Conservation (phyloP, 1,140 invertebrate species). For the Acromyrmex echinatior region DNA sequence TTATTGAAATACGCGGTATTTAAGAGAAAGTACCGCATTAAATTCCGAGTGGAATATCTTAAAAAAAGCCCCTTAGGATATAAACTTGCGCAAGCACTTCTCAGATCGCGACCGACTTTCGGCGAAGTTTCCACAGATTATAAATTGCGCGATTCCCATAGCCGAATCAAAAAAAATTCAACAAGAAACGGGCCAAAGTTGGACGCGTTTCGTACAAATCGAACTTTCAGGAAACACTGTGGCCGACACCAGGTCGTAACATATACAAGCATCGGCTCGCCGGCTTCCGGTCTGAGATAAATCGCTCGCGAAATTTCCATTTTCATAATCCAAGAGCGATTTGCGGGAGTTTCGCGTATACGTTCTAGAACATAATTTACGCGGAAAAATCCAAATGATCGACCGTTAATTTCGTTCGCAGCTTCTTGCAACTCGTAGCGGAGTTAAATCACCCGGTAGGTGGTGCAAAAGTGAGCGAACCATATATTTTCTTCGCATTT, state of each 20-base stretch:
- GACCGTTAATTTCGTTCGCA: constrained; percentile 59
- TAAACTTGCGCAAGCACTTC: constrained; percentile 43
- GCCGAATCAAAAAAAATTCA: constrained; percentile 45
- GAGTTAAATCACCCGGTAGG: constrained; percentile 48
- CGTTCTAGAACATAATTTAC: constrained; percentile 45
- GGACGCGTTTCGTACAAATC: constrained; percentile 57
- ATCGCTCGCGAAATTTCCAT: constrained; percentile 56
- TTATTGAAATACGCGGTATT: constrained; percentile 12
- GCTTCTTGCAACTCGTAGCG: constrained; percentile 33
- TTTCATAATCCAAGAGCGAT: constrained; percentile 61
- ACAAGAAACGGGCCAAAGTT: constrained; percentile 52
- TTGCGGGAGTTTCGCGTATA: constrained; percentile 43
- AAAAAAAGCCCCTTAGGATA: constrained; percentile 45
- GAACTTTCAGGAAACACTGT: constrained; percentile 54
- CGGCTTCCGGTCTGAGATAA: constrained; percentile 41
- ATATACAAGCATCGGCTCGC: constrained; percentile 39
- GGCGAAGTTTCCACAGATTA: constrained; percentile 45
- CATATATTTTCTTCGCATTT: constrained; percentile 26
- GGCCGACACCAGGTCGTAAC: constrained; percentile 54
- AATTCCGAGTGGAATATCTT: constrained; percentile 20
- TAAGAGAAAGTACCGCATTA: background rate
- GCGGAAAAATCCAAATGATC: constrained; percentile 56
- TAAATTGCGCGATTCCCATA: constrained; percentile 44
- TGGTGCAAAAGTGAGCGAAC: constrained; percentile 11
- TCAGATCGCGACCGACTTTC: constrained; percentile 42